A percentile compares a stretch with the other conserved stretches of the same genome.
Conservation (phyloP, 2,888 invertebrate species). For the Alentia gelatinosa region DNA sequence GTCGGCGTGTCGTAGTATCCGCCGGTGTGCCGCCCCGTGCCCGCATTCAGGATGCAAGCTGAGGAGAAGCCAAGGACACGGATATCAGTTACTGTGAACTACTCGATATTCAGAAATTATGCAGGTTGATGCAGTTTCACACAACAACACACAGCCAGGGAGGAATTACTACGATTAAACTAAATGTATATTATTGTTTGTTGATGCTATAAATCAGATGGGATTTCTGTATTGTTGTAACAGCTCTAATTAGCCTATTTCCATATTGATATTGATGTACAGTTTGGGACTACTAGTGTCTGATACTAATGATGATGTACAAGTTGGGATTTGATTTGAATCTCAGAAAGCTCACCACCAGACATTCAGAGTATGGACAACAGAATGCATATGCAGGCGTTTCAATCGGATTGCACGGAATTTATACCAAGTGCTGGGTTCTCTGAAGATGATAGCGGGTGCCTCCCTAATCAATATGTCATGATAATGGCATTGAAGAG, state of each 20-base stretch:
- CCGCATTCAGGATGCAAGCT: conserved; percentile 85
- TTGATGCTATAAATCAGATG: neutral
- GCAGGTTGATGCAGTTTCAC: neutral
- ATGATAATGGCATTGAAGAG: too few relatives aligned
- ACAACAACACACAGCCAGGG: neutral
- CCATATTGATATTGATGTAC: neutral
- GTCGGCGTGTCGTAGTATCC: conserved; percentile 67
- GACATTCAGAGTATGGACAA: too few relatives aligned
- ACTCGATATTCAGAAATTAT: neutral
- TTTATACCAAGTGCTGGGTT: too few relatives aligned
- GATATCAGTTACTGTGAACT: neutral
- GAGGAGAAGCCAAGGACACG: conserved; percentile 54
- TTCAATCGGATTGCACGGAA: too few relatives aligned
- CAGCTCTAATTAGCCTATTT: neutral
- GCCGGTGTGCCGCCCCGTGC: conserved; percentile 71
- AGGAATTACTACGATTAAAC: neutral
- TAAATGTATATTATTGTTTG: neutral
- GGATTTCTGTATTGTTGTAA: neutral
- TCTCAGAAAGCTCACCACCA: too few relatives aligned
- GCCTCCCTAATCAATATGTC: too few relatives aligned
- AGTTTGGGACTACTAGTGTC: too few relatives aligned
- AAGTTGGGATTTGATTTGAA: too few relatives aligned
- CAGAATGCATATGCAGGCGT: too few relatives aligned
- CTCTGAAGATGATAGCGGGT: too few relatives aligned
- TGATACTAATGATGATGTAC: too few relatives aligned